Conservation (phyloP, 2,797 vertebrate species). For the Coracias cyanogaster region DNA sequence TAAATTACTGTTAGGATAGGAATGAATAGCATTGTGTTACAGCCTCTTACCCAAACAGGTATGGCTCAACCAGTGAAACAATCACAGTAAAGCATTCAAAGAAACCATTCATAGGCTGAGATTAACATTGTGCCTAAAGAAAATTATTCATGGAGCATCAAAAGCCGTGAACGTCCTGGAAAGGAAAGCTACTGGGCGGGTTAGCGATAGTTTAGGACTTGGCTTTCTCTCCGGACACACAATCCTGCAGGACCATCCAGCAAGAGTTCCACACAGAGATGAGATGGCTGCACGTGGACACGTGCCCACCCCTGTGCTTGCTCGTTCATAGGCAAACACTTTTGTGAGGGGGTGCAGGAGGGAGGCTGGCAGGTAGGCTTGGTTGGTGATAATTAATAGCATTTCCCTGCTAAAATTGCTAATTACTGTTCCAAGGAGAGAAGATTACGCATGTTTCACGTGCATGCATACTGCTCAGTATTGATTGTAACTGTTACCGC, state of each 20-base stretch:
- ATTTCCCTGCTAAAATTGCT: not conserved
- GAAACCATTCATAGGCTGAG: not conserved
- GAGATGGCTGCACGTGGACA: not conserved
- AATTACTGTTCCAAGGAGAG: not conserved
- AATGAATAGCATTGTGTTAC: not conserved
- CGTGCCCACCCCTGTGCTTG: rapidly evolving
- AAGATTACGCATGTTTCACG: not conserved
- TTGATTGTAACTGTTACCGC: not conserved
- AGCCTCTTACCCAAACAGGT: not conserved
- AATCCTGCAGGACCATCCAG: not conserved
- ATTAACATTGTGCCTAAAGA: not conserved
- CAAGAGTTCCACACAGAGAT: not conserved
- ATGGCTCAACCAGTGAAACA: not conserved
- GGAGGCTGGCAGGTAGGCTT: not conserved
- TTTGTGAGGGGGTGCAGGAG: not conserved
- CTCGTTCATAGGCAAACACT: rapidly evolving
- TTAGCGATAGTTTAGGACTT: not conserved
- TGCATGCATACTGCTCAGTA: rapidly evolving
- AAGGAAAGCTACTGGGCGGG: not conserved
- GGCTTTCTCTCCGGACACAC: not conserved
- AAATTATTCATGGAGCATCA: not conserved
- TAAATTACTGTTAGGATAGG: not conserved
- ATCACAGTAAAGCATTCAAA: not conserved
- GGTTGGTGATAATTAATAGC: not conserved
- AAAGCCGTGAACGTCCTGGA: not conserved